Evolutionary conservation across 2,797 vertebrate species (phyloP), one percentile per base, ranked within the genome.

Genomic region (Ataeniobius toweri): DNA sequence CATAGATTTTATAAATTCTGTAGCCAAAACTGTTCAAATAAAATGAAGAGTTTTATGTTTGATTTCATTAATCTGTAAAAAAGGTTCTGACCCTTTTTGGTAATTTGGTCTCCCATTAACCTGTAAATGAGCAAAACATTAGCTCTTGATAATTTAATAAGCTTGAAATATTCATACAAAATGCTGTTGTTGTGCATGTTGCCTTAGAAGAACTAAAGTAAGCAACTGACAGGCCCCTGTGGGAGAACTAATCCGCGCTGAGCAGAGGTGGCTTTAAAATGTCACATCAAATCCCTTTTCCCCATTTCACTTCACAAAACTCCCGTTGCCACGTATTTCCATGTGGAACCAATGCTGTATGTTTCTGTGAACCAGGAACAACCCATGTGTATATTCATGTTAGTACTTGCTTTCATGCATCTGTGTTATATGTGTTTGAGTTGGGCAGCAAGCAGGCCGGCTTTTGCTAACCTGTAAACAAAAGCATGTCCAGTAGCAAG

Each of bases 231-330:
- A 83, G 80, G 74, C 80, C 70, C 81, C 77, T 73, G 13, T 80
- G 76, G 88, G 75, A 75, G 41, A 85, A 76, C 4, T 84, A 86
- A 88, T 88, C 86, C 79, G 71, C 70, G 51, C 79, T 87, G 74
- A 82, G 79, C 76, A 80, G 68, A 86, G 56, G 79, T 85, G 73
- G 73, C 80, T 63, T 79, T 44, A 84, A 88, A 93, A 93, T 91
- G 89, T 90, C 88, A 92, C 83, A 83, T 48, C 74, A 80, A 87
- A 87, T 87, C 74, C 86, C 51, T 56, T 86, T 63, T 75, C 39
- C 77, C 71, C 50, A 48, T 80, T 78, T 80, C 39, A 56, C 77
- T 48, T 24, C n/a, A 28, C 65, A 58, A 69, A 20, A 76, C 68
- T 77, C 51, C 70, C 58, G 65, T 72, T 68, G 58, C 31, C 55